These are phyloP conservation scores for Mallotus villosus DNA, from an alignment of 2,797 vertebrate species.

Conservation along the genomic window DNA sequence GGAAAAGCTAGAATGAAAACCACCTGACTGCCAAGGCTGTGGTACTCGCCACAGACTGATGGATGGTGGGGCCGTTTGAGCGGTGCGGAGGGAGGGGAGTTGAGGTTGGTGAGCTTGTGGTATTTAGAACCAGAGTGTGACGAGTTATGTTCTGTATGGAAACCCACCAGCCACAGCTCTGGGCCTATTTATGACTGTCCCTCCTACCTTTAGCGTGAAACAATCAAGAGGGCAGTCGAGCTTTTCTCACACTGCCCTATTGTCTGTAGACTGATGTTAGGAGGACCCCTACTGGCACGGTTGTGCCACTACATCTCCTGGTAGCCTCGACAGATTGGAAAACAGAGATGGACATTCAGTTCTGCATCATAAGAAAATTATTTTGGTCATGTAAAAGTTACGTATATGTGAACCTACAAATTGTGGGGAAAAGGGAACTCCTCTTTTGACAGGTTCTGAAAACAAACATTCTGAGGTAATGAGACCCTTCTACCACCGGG, in stretches of 20 bases:
- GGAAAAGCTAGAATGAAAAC: slow-evolving; percentile 35
- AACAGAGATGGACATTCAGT: no score
- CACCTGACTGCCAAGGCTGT: slow-evolving; percentile 25
- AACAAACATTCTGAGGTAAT: neutral
- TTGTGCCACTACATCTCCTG: slow-evolving; percentile 23
- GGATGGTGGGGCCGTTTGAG: neutral
- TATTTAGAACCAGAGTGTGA: neutral
- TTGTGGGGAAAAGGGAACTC: neutral
- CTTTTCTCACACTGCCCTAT: neutral
- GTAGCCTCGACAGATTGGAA: neutral
- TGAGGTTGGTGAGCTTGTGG: neutral
- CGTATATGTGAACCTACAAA: neutral
- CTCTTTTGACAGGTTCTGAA: neutral
- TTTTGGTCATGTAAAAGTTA: no score
- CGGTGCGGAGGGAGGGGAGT: neutral
- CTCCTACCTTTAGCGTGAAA: neutral
- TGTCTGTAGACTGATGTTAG: slow-evolving; percentile 34
- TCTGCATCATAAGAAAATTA: no score
- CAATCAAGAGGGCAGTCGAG: neutral
- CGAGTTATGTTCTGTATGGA: slow-evolving; percentile 1
- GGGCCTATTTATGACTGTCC: neutral
- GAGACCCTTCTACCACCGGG: slow-evolving; percentile 32
- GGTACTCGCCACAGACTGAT: slow-evolving; percentile 2
- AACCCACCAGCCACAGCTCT: neutral
- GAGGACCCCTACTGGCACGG: slow-evolving; percentile 60